A percentile compares a stretch with the other conserved stretches of the same genome.
Evolutionary conservation across 2,797 vertebrate genomes (phyloP).

Genomic region (Scolopax bukidnonensis): DNA sequence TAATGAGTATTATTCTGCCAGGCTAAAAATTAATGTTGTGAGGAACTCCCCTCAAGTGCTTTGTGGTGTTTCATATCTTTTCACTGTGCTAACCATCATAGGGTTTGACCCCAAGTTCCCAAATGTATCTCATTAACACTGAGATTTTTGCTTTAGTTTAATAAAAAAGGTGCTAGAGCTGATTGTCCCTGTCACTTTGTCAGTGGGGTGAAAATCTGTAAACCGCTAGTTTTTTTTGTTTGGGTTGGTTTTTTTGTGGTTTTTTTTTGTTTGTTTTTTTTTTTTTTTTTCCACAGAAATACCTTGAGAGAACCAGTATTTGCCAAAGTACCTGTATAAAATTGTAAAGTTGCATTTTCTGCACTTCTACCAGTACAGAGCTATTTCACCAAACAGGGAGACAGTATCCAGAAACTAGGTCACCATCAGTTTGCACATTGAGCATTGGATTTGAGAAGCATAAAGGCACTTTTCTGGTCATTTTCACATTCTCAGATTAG

Average conservation of each 20-base stretch:
- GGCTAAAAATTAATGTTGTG: slow-evolving; percentile 77
- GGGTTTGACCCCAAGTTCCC: slow-evolving; percentile 30
- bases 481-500: neutral
- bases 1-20: slow-evolving; percentile 75
- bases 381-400: neutral
- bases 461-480: neutral
- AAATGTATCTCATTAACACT: slow-evolving; percentile 28
- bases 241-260: no score
- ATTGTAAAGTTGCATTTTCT: neutral
- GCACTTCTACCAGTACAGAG: neutral
- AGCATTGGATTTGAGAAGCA: neutral
- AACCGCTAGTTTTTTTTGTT: neutral
- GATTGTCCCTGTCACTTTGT: neutral
- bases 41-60: slow-evolving; percentile 68
- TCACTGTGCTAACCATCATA: slow-evolving; percentile 34
- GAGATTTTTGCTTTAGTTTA: slow-evolving; percentile 8
- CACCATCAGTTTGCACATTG: accelerated
- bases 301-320: no score
- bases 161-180: neutral
- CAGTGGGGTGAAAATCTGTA: neutral
- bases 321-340: no score
- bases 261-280: neutral
- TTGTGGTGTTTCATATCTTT: slow-evolving; percentile 64
- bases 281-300: neutral
- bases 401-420: neutral